A percentile compares a stretch with the other conserved stretches of the same genome.
These are phyloP conservation scores for Eucriotettix oculatus DNA, from an alignment of 2,888 invertebrate species.

Conservation along the genomic window DNA sequence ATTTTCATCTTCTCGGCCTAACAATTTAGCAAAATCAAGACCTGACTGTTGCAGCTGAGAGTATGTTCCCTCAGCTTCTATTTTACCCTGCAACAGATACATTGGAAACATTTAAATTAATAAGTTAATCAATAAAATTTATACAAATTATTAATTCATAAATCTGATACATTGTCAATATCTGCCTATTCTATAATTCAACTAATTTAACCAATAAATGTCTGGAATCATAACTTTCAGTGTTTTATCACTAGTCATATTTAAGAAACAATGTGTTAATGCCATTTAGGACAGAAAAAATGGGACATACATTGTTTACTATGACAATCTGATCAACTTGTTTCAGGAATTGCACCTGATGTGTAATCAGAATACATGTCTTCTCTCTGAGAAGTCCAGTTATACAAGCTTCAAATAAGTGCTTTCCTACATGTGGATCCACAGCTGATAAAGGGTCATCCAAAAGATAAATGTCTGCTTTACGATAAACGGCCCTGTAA, in stretches of 20 bases:
- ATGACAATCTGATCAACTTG: slow-evolving; percentile 44
- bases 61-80: slow-evolving; percentile 30
- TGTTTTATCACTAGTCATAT: not conserved
- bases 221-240: too few species aligned
- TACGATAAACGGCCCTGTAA: slow-evolving; percentile 50
- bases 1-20: slow-evolving; percentile 19
- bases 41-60: slow-evolving; percentile 29
- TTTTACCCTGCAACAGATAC: not conserved
- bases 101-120: too few species aligned
- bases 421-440: slow-evolving; percentile 55
- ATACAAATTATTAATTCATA: too few species aligned
- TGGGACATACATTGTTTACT: slow-evolving; percentile 39
- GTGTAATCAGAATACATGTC: slow-evolving; percentile 63
- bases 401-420: slow-evolving; percentile 59
- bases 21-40: slow-evolving; percentile 19
- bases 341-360: slow-evolving; percentile 63
- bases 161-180: too few species aligned
- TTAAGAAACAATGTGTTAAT: not conserved
- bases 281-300: not conserved
- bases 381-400: slow-evolving; percentile 41
- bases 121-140: too few species aligned
- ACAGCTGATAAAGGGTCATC: slow-evolving; percentile 71
- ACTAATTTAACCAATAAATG: not conserved
- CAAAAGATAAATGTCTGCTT: slow-evolving; percentile 57
- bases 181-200: too few species aligned